Evolutionary conservation across 1,140 invertebrate species (phyloP), one percentile per base, ranked within the genome.

Genomic region (Drosophila sulfurigaster): DNA sequence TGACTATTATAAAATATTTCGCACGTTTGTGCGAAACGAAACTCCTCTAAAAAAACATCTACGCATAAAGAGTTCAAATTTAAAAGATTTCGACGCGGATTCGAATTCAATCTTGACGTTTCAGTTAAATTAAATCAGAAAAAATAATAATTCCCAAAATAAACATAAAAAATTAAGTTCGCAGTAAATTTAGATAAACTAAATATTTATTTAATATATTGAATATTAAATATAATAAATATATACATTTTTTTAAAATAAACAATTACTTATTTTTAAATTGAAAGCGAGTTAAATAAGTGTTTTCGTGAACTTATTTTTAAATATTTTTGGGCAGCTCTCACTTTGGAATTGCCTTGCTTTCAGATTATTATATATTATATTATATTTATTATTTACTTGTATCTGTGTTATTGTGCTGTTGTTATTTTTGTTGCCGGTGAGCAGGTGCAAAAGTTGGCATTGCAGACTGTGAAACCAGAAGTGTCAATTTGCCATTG

Each of bases 391-490:
- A 13, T 8, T 41, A 15, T 46, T 45, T 45, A 13, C n/a, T 46
- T 46, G 7, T 4, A 69, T 45, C 45, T 54, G n/a, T 43, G 3
- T 32, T 30, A 25, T 25, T 25, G 20, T 25, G 20, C 20, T 25
- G 20, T 0, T 25, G 3, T 25, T 25, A 4, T 54, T 32, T 45
- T 67, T 64, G 10, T 32, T 25, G 35, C 41, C 28, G 35, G 48
- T 41, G 78, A 75, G 51, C 72, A 85, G 32, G 79, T 87, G 79
- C 43, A 56, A 82, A 88, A 79, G 54, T 82, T 87, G 73, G 73
- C 46, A 64, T 41, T 46, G 38, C 15, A 43, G 56, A 51, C 46
- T 57, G 66, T 38, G 67, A 75, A 63, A 70, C 45, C 66, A 70
- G 58, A 64, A 63, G 72, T 64, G 59, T 58, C 59, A 70, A 69